Base-by-base conservation (phyloP, 2,888 invertebrate genomes). In the Ochropleura plecta region DNA sequence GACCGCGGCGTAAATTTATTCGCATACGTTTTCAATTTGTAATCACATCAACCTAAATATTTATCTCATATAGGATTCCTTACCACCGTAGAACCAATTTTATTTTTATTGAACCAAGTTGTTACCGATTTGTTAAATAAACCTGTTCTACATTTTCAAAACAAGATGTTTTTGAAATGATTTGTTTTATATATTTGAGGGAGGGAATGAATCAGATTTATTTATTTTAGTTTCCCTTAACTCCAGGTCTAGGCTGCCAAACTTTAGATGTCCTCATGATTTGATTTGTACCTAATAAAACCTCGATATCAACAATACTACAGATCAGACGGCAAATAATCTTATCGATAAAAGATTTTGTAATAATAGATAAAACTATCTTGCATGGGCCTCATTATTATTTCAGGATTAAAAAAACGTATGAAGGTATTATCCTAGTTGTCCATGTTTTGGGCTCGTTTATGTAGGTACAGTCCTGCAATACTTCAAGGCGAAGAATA, bases 271-370 rank as follows among this genome's bases (percentile, higher is more conserved):
- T 7, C 14, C 18, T 57, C 0, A n/a, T 42, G 18, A 49, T 42
- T 30, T 63, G 9, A 63, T 48, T 74, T 49, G 14, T 18, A 30
- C 30, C n/a, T 40, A 49, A 74, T 40, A 49, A 74, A 64, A 51
- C 55, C 14, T 40, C 12, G n/a, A 5, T 57, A 59, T 51, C 6
- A 7, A 49, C 16, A 76, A 42, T 44, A 59, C 5, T 49, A 57
- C 49, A 46, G 16, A 59, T 18, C 18, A 77, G 30, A 42, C 20
- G 12, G 9, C 6, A 3, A 51, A 30, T 40, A 51, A 51, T 68
- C 44, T 75, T 60, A 77, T 77, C 49, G 14, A 9, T 20, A 49
- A 1, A 20, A 4, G 20, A 14, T 20, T 75, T 60, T 60, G 20
- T 42, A 12, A n/a, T 42, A 20, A 18, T 6, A 2, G 48, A 42